A percentile compares a stretch with the other conserved stretches of the same genome.
These are phyloP conservation scores for Pampusana beccarii DNA, from an alignment of 2,113 vertebrate species.

Conservation along the genomic window DNA sequence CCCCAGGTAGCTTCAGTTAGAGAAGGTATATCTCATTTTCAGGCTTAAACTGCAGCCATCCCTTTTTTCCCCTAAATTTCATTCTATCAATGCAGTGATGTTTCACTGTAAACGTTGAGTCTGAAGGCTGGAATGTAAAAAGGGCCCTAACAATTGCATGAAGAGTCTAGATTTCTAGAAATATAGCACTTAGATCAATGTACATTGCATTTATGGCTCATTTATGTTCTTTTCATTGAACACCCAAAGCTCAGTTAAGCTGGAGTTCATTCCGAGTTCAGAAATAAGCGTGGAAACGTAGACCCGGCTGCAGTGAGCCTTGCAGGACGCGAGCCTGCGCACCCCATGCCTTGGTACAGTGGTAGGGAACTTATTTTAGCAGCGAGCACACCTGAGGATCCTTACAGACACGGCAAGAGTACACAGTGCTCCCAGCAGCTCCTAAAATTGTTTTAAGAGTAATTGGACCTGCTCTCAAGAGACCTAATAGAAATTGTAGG, in stretches of 20 bases:
- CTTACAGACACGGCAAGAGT: neutral
- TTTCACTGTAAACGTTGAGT: neutral
- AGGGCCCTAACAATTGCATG: neutral
- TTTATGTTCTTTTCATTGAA: neutral
- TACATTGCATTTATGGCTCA: neutral
- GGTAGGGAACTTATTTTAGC: neutral
- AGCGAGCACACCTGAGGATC: neutral
- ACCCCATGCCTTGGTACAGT: neutral
- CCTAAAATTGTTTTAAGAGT: neutral
- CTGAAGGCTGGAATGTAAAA: neutral
- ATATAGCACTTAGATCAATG: neutral
- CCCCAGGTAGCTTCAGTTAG: neutral
- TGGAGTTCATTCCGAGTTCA: neutral
- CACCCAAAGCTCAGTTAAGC: neutral
- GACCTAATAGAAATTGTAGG: neutral
- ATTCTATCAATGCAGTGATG: neutral
- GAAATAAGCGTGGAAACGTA: neutral
- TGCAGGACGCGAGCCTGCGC: neutral
- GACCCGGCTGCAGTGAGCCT: neutral
- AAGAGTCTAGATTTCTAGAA: neutral
- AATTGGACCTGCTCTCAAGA: neutral
- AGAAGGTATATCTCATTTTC: neutral
- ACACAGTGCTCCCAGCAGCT: neutral
- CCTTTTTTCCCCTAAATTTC: fast-evolving
- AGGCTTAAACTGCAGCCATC: neutral